Evolutionary conservation across 2,888 invertebrate species (phyloP).

Genomic region (Catocala sponsa): DNA sequence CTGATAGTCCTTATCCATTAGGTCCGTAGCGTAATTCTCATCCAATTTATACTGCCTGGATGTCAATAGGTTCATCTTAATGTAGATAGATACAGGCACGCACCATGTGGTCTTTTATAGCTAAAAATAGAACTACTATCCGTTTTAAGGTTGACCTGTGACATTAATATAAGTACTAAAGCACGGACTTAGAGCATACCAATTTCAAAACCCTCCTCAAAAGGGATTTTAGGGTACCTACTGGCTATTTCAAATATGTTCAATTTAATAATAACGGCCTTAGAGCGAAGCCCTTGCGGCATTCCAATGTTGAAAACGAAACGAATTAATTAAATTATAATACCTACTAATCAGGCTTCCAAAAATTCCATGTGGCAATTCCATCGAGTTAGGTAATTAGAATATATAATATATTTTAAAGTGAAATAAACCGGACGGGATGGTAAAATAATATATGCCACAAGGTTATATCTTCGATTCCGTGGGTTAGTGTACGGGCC

Average conservation of each 20-base stretch:
- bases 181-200: no score
- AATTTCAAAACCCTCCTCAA: no score
- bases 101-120: no score
- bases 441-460: conserved; percentile 25
- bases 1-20: no score
- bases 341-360: conserved; percentile 10
- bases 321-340: conserved; percentile 11
- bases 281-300: neutral
- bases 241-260: no score
- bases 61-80: neutral
- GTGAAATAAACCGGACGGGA: conserved; percentile 38
- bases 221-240: no score
- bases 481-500: conserved; percentile 40
- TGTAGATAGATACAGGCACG: neutral
- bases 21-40: neutral
- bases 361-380: conserved; percentile 22
- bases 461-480: conserved; percentile 50
- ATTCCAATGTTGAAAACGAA: neutral
- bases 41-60: conserved; percentile 7
- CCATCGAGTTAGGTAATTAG: conserved; percentile 19
- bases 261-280: no score
- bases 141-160: no score
- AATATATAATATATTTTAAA: conserved; percentile 27
- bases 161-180: no score
- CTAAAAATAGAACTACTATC: no score